Evolutionary conservation across 1,140 invertebrate genomes (phyloP).

Genomic region (Protaetia brevitarsis): DNA sequence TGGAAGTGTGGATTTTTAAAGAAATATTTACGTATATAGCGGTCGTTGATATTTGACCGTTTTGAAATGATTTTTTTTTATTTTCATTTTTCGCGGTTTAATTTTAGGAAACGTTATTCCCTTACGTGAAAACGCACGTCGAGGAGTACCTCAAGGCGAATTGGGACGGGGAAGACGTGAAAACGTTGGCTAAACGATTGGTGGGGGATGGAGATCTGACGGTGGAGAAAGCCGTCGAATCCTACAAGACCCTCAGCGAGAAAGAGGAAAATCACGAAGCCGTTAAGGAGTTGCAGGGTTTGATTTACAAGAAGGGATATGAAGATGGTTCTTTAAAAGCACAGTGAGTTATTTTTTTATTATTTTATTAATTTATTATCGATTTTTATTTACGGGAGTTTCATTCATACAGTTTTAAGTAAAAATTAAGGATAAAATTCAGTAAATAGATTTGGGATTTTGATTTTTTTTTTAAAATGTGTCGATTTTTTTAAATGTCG

Average conservation of each 20-base stretch:
- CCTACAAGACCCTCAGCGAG: conserved; percentile 73
- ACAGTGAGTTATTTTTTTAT: conserved; percentile 76
- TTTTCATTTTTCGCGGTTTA: too few relatives aligned
- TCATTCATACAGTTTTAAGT: too few relatives aligned
- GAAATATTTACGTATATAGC: too few relatives aligned
- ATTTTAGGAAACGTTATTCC: conserved; percentile 81
- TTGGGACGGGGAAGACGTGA: conserved; percentile 67
- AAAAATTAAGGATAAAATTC: too few relatives aligned
- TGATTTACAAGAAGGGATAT: conserved; percentile 85
- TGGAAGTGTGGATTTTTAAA: too few relatives aligned
- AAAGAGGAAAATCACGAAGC: conserved; percentile 74
- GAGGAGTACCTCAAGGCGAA: conserved; percentile 67
- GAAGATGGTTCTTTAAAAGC: conserved; percentile 71
- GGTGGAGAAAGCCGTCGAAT: conserved; percentile 60
- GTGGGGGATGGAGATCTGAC: conserved; percentile 52
- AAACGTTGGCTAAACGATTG: conserved; percentile 59
- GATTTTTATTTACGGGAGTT: too few relatives aligned
- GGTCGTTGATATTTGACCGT: too few relatives aligned
- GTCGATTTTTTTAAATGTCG: too few relatives aligned
- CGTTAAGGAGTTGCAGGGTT: conserved; percentile 83
- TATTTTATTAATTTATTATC: too few relatives aligned
- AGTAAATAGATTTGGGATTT: too few relatives aligned
- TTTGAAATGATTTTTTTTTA: too few relatives aligned
- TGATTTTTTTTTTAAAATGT: too few relatives aligned
- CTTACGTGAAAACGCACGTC: conserved; percentile 71